Evolutionary conservation across 30 jellyfish, hydroid and myxozoan genomes (phyloP).

Genomic region (Turritopsis rubra): DNA sequence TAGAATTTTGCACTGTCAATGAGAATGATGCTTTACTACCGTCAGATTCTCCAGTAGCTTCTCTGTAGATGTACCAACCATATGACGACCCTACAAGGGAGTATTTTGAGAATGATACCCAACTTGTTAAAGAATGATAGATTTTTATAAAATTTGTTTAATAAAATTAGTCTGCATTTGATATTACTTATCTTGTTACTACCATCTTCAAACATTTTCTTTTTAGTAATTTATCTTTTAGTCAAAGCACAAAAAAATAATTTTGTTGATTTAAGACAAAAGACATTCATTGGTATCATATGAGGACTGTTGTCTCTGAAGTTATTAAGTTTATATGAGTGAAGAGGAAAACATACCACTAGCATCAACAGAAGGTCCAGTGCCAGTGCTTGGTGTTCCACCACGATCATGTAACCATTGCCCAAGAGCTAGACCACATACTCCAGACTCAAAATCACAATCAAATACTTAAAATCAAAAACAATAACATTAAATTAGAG

Average conservation of each 20-base stretch:
- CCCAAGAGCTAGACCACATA: not conserved
- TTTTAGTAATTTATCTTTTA: too few species aligned
- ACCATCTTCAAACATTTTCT: too few species aligned
- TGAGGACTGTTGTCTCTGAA: not conserved
- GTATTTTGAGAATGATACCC: not conserved
- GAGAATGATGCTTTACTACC: not conserved
- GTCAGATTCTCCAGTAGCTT: not conserved
- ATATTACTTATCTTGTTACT: too few species aligned
- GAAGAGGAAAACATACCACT: not conserved
- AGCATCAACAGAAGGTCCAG: not conserved
- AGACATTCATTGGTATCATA: not conserved
- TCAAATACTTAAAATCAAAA: not conserved
- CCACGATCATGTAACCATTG: not conserved
- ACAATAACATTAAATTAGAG: too few species aligned
- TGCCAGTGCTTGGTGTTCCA: not conserved
- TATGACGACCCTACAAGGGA: not conserved
- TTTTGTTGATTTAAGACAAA: not conserved
- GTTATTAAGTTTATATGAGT: not conserved
- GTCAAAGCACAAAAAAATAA: too few species aligned
- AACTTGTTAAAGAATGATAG: not conserved
- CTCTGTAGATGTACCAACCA: not conserved
- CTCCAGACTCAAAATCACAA: not conserved
- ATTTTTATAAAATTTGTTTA: too few species aligned
- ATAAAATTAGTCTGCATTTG: too few species aligned
- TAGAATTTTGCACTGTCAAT: not conserved